Base-by-base conservation (phyloP, 2,113 vertebrate species). In the Osmerus eperlanus region DNA sequence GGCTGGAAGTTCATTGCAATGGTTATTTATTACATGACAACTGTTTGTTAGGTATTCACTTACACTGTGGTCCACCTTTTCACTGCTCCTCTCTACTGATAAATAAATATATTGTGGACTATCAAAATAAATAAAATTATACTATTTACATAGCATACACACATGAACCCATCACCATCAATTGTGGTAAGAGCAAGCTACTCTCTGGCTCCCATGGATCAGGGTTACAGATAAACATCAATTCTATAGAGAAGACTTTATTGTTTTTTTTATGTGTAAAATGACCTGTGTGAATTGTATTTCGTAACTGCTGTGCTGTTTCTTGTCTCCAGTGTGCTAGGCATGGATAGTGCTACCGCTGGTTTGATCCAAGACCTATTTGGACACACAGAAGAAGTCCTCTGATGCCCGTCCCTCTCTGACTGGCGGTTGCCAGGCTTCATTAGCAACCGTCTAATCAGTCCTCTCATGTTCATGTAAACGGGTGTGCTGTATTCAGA, bases 51-150 rank as follows among this genome's bases (percentile, higher is more conserved):
- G 62, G 68, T 71, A 59, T 67, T 15, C 36, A 19, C 28, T n/a
- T 71, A 71, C 64, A 64, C 36, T 64, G 59, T 58, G 54, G 36
- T 15, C 19, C 8, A 62, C 80, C 73, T 71, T 78, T 53, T 58
- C 71, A 67, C 65, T 74, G 62, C 79, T 73, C 11, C 84, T 25
- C 52, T 18, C 13, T 29, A 64, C 71, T 64, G 74, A 84, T 91
- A 91, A 90, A 91, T 76, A 92, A 91, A 91, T 91, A 93, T 89
- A 87, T 87, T 87, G 86, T 88, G 79, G 81, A 86, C 86, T 91
- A 92, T 90, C 87, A 91, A 92, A 92, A 93, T 91, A 92, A 93
- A 91, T 88, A 28, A 86, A 91, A 87, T 87, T 80, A 87, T 89
- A 89, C 88, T 92, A 90, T 91, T 87, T 91, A 91, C 89, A 91